Percentiles rank a stretch among this genome's conserved stretches.
Conservation (phyloP, 1,140 invertebrate genomes). For the Drosophila triauraria region DNA sequence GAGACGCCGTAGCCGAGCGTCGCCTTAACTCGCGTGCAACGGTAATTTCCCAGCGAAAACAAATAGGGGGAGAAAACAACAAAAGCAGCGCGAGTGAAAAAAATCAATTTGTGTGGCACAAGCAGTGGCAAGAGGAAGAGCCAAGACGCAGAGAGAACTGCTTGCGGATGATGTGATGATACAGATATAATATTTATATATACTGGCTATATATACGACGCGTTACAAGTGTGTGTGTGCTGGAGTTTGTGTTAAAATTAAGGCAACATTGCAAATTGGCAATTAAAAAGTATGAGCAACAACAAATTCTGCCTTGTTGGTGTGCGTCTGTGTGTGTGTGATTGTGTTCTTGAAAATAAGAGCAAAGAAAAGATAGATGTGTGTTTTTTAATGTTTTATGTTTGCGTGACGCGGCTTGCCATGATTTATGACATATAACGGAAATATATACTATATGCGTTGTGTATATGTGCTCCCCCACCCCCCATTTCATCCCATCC, state of each 20-base stretch:
- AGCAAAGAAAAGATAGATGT: not conserved
- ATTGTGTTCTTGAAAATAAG: conserved; percentile 27
- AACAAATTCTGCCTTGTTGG: conserved; percentile 40
- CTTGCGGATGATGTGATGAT: conserved; percentile 48
- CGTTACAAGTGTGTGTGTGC: not conserved
- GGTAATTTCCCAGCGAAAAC: conserved; percentile 6
- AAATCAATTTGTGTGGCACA: conserved; percentile 70
- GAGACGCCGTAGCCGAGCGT: not conserved
- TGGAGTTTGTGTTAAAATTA: conserved; percentile 27
- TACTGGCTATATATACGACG: conserved; percentile 20
- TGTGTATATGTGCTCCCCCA: conserved; percentile 14
- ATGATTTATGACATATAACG: conserved; percentile 26
- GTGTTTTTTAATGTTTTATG: conserved; percentile 21
- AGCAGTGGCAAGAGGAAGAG: conserved; percentile 51
- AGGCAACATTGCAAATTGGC: conserved; percentile 17
- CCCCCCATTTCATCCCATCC: not conserved
- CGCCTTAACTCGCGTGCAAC: conserved; percentile 4
- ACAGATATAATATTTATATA: conserved; percentile 26
- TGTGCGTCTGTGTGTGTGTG: conserved; percentile 28
- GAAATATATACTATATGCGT: conserved; percentile 5
- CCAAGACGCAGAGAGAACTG: conserved; percentile 41
- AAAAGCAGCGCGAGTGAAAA: conserved; percentile 53
- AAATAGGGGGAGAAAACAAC: conserved; percentile 8
- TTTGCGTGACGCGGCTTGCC: not conserved
- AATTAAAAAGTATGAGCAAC: conserved; percentile 26